Evolutionary conservation across 2,113 vertebrate species (phyloP), one percentile per base, ranked within the genome.

Genomic region (Stigmatopora nigra): DNA sequence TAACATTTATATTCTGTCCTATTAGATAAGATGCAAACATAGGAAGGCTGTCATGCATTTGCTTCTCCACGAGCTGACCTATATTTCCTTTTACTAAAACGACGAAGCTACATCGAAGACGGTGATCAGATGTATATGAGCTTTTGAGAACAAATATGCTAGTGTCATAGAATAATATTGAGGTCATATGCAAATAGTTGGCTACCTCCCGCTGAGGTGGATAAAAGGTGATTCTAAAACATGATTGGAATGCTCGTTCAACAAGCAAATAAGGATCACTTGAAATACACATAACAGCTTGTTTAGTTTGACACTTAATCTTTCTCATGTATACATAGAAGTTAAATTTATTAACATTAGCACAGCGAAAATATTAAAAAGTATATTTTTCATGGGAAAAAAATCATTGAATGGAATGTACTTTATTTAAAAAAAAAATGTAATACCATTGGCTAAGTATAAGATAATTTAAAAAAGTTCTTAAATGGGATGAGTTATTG

Each of bases 11-110:
- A 72, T 51, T 64, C 67, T 71, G 46, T 61, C 69, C 67, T 62
- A 71, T 86, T 86, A 82, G 63, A 77, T 84, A 82, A 85, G 88
- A 78, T 84, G 62, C 73, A 76, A 67, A 77, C 71, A 74, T 73
- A 71, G 68, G 53, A 57, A 72, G 78, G 68, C 77, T 76, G 70
- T 22, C 53, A 56, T 35, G 76, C 77, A 73, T 77, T 82, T 79
- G 74, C 67, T 81, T 69, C 71, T 79, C 63, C 73, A 77, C 45
- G 64, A 65, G 71, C 55, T 87, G 83, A 88, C 83, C 85, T 85
- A 85, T 78, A 88, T 89, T 81, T 76, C 65, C 61, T 81, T 63
- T 75, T 65, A 46, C 67, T 46, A 65, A 83, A 73, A 69, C 46
- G 72, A 63, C 71, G 63, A 56, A 76, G 60, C 77, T 38, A 67